A percentile compares a stretch with the other conserved stretches of the same genome.
These are phyloP conservation scores for Yponomeuta evonymella DNA, from an alignment of 2,888 invertebrate species.

Conservation along the genomic window DNA sequence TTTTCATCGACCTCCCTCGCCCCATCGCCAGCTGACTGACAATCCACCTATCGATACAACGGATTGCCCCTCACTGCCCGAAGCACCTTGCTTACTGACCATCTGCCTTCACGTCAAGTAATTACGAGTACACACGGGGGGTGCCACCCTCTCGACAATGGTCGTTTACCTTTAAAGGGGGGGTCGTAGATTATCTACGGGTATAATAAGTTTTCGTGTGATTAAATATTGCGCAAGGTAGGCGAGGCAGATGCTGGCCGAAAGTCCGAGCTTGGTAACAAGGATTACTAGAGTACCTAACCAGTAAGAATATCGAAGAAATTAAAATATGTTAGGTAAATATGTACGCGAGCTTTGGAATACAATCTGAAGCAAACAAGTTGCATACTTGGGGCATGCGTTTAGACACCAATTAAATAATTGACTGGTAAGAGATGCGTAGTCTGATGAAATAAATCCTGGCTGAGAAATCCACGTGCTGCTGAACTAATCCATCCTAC, in stretches of 20 bases:
- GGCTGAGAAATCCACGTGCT: too few species aligned
- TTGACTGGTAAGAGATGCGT: too few species aligned
- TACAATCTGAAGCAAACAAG: too few species aligned
- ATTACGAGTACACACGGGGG: constrained; percentile 64
- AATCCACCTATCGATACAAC: not conserved
- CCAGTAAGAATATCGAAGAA: too few species aligned
- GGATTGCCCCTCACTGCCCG: constrained; percentile 46
- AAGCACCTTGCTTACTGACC: constrained; percentile 66
- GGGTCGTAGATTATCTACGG: constrained; percentile 22
- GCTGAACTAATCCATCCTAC: too few species aligned
- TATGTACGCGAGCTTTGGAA: too few species aligned
- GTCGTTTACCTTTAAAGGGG: constrained; percentile 68
- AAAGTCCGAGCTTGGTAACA: not conserved
- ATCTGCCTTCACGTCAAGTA: constrained; percentile 73
- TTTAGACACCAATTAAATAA: too few species aligned
- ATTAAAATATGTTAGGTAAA: too few species aligned
- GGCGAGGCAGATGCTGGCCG: not conserved
- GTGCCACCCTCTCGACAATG: constrained; percentile 62
- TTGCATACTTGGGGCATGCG: too few species aligned
- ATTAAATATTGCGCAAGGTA: not conserved
- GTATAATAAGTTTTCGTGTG: constrained; percentile 3
- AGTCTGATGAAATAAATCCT: too few species aligned
- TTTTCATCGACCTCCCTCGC: not conserved
- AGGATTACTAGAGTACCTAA: not conserved
- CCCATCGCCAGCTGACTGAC: not conserved